Conservation (phyloP, 2,113 vertebrate genomes). For the Gymnogyps californianus region DNA sequence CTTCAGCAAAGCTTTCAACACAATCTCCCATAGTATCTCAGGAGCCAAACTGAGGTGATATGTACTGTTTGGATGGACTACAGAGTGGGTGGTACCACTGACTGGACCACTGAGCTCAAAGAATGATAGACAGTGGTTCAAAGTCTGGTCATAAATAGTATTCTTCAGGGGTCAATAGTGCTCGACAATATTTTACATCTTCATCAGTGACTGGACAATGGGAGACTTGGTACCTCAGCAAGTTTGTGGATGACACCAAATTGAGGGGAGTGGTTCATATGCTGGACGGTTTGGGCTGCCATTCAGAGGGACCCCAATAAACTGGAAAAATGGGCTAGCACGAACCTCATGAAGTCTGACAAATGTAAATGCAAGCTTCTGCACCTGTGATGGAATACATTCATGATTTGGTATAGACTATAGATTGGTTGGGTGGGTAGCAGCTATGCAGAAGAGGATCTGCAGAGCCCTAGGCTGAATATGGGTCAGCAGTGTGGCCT, state of each 20-base stretch:
- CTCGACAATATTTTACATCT: background rate
- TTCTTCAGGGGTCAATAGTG: background rate
- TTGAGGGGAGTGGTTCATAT: background rate
- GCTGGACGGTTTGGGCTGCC: rapidly evolving
- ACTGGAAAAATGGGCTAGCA: background rate
- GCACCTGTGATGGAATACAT: background rate
- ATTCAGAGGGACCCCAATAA: background rate
- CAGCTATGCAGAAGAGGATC: background rate
- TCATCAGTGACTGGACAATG: background rate
- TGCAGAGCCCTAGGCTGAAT: background rate
- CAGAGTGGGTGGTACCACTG: background rate
- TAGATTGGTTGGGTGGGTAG: background rate
- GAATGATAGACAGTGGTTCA: background rate
- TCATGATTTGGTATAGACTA: rapidly evolving
- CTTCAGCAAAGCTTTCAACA: background rate
- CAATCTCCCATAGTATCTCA: background rate
- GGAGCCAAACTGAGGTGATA: background rate
- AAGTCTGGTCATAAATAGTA: background rate
- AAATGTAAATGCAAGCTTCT: background rate
- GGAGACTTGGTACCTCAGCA: background rate
- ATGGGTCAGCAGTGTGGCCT: background rate
- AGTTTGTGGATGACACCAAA: background rate
- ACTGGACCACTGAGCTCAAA: background rate
- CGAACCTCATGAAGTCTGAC: background rate
- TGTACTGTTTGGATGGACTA: background rate